Evolutionary conservation across 2,888 invertebrate genomes (phyloP), one percentile per base, ranked within the genome.

Genomic region (Hypomecis punctinalis): DNA sequence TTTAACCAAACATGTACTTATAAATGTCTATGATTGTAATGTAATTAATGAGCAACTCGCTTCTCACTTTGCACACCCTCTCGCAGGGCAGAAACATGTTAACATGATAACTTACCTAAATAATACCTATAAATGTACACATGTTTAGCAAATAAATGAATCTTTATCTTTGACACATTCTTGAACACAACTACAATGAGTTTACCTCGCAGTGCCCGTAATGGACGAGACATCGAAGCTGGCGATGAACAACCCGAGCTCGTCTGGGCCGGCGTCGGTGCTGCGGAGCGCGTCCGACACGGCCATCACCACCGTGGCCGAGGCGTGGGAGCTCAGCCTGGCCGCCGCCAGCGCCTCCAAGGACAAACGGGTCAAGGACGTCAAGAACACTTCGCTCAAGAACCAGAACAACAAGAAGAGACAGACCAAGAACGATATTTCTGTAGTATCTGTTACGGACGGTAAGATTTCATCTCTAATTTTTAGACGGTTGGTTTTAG

Each of bases 301-400:
- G 6, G 94, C 98, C 86, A 97, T 97, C 79, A 97, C 97, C 81
- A 96, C 96, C 60, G 95, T 97, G 54, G 94, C 96, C 0, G 96
- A 98, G 36, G 96, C 96, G 61, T 96, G 98, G 76, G 93, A 94
- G 75, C 93, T 97, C n/a, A 96, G 96, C 75, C 95, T 97, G 62
- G 97, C 97, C 8, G 97, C 98, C 54, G 97, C 96, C 56, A 96
- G 96, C 68, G 96, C 97, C 13, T 97, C 97, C 57, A 97, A 98
- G 89, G 98, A 98, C 86, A 98, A 98, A 85, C 94, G 98, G 49
- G 95, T 96, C 68, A 98, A 97, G 85, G 97, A 97, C 89, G 95
- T 96, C 55, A 95, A 97, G 87, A 96, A 97, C 84, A 93, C 94
- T 5, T 80, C 88, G 55, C 82, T 92, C 68, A 93, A 93, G 67